Evolutionary conservation across 2,797 vertebrate genomes (phyloP).

Genomic region (Gallinago nigripennis): DNA sequence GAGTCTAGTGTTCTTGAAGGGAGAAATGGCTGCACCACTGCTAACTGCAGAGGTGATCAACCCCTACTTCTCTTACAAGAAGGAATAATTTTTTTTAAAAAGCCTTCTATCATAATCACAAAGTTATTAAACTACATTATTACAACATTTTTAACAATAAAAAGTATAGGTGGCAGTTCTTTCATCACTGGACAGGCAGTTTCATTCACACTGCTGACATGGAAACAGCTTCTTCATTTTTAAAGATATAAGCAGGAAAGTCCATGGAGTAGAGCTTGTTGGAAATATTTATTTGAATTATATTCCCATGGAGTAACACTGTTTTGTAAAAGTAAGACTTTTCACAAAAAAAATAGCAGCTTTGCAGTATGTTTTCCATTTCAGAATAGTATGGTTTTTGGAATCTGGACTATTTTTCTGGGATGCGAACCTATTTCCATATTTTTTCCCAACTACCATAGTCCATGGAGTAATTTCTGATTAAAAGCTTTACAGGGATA

Average conservation of each 20-base stretch:
- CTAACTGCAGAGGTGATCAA: not conserved
- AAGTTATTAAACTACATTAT: not conserved
- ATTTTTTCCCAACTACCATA: not conserved
- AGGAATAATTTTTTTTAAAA: not conserved
- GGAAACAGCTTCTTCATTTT: not conserved
- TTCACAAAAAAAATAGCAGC: not conserved
- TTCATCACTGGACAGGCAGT: not conserved
- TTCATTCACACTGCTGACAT: not conserved
- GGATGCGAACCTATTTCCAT: not conserved
- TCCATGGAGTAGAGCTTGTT: not conserved
- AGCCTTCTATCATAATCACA: not conserved
- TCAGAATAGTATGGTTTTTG: not conserved
- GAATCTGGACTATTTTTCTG: not conserved
- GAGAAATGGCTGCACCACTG: not conserved
- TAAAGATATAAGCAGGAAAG: not conserved
- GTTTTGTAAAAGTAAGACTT: not conserved
- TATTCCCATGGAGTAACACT: not conserved
- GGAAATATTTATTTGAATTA: not conserved
- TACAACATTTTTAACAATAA: not conserved
- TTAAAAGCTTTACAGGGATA: not conserved
- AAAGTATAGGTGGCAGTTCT: not conserved
- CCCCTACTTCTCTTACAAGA: not conserved
- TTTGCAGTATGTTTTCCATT: not conserved
- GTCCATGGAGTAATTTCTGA: not conserved
- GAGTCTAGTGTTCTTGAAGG: constrained; percentile 2